Percentiles rank a stretch among this genome's conserved stretches.
Conservation (phyloP, 2,888 invertebrate species). For the Pseudococcus jackbeardsleyi region DNA sequence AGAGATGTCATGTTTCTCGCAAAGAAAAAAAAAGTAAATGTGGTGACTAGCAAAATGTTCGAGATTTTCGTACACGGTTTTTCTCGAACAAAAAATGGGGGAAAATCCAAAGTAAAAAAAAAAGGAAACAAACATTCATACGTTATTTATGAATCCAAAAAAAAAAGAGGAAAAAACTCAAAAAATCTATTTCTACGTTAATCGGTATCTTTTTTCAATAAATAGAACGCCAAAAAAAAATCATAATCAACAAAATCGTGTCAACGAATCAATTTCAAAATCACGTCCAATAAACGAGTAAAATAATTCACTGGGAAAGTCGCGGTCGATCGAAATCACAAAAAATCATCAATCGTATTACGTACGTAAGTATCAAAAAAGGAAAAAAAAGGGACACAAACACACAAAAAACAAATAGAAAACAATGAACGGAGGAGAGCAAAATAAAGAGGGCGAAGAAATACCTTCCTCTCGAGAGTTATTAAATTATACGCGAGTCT, state of each 20-base stretch:
- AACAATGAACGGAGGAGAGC: slow-evolving; percentile 11
- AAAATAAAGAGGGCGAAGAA: neutral
- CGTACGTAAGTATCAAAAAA: neutral
- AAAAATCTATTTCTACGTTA: neutral
- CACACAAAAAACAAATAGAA: neutral
- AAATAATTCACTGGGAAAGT: slow-evolving; percentile 50
- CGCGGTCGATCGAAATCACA: slow-evolving; percentile 15
- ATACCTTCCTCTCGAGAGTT: neutral
- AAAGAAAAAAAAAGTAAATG: slow-evolving; percentile 13
- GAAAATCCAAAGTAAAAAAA: neutral
- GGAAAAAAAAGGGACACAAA: neutral
- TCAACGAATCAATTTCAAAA: slow-evolving; percentile 52
- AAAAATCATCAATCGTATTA: neutral
- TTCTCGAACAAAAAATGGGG: slow-evolving; percentile 1
- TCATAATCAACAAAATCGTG: neutral
- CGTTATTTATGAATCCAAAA: slow-evolving; percentile 10
- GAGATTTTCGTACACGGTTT: slow-evolving; percentile 10
- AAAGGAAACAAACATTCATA: slow-evolving; percentile 13
- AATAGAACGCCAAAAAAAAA: neutral
- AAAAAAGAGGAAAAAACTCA: neutral
- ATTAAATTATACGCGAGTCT: slow-evolving; percentile 1
- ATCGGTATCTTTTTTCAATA: neutral
- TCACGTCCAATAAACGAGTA: slow-evolving; percentile 51
- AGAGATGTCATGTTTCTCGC: slow-evolving; percentile 62
- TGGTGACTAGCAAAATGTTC: slow-evolving; percentile 22